Evolutionary conservation across 1,140 invertebrate genomes (phyloP), one percentile per base, ranked within the genome.

Genomic region (Drosophila pectinifera): DNA sequence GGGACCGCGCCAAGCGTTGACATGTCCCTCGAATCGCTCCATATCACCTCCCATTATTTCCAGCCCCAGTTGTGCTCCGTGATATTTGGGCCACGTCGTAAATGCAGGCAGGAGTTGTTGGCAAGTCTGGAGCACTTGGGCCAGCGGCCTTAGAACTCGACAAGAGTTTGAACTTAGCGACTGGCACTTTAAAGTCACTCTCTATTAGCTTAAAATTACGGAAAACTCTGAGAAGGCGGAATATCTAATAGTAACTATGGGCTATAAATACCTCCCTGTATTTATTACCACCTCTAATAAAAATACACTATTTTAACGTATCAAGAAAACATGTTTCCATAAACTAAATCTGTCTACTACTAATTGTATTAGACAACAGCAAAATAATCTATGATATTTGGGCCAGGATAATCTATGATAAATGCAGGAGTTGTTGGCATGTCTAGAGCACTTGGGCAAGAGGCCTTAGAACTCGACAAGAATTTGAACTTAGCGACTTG

Each of bases 1-100:
- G 74, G 67, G 73, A 67, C 61, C 61, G 51, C 53, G 38, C 39
- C 49, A 75, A 59, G 46, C 72, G 61, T 53, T 67, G 72, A 67
- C 72, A 76, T 46, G 53, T 73, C 63, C 39, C 48, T 28, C 22
- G 39, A 59, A 63, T 63, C 54, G 57, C 55, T 36, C 28, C 63
- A 68, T 55, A 68, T n/a, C 46, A 43, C 38, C 65, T 67, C 26
- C 62, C 39, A 67, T 59, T 63, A 34, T 26, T 26, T 20, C 31
- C 41, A 46, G 24, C 34, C 61, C n/a, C 26, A n/a, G 34, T 55
- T 36, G 39, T 28, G 46, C 45, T 14, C 34, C 69, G 13, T 69
- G 64, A 70, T 69, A 61, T 65, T 41, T 63, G 56, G 24, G 24
- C 24, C 39, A 41, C 18, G n/a, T n/a, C 28, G 59, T n/a, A 65